These are phyloP conservation scores for Ophraella communa DNA, from an alignment of 2,888 invertebrate genomes.

Conservation along the genomic window DNA sequence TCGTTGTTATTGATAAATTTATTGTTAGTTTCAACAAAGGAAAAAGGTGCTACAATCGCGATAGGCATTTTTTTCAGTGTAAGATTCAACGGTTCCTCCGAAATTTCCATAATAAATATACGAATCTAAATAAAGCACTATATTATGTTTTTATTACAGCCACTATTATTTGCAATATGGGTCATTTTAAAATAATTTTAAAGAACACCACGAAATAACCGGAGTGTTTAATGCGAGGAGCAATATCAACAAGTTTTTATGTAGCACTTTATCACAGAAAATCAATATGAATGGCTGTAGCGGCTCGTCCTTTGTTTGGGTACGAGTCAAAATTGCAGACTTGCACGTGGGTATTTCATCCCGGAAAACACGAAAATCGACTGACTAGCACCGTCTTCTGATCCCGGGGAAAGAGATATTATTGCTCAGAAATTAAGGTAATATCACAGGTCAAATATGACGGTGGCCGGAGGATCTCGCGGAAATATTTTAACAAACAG, in stretches of 20 bases:
- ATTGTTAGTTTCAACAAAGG: conserved; percentile 43
- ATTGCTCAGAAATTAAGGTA: conserved; percentile 28
- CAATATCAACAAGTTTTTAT: conserved; percentile 58
- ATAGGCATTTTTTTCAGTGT: conserved; percentile 64
- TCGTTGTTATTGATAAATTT: conserved; percentile 43
- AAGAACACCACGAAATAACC: neutral
- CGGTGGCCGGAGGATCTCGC: conserved; percentile 21
- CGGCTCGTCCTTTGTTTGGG: conserved; percentile 58
- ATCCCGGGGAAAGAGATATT: conserved; percentile 22
- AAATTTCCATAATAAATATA: conserved; percentile 51
- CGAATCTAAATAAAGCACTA: neutral
- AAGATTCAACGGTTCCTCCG: conserved; percentile 61
- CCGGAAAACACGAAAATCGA: conserved; percentile 21
- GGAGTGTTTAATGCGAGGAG: conserved; percentile 13
- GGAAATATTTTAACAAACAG: conserved; percentile 32
- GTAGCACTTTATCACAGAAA: conserved; percentile 60
- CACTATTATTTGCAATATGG: neutral
- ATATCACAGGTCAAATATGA: conserved; percentile 36
- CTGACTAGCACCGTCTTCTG: conserved; percentile 12
- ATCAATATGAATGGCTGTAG: conserved; percentile 60
- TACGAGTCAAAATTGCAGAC: conserved; percentile 55
- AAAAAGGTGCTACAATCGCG: conserved; percentile 63
- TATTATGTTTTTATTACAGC: neutral
- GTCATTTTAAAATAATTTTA: neutral
- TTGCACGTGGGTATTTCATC: conserved; percentile 50